Conservation (phyloP, 2,888 invertebrate genomes). For the Microctonus hyperodae region DNA sequence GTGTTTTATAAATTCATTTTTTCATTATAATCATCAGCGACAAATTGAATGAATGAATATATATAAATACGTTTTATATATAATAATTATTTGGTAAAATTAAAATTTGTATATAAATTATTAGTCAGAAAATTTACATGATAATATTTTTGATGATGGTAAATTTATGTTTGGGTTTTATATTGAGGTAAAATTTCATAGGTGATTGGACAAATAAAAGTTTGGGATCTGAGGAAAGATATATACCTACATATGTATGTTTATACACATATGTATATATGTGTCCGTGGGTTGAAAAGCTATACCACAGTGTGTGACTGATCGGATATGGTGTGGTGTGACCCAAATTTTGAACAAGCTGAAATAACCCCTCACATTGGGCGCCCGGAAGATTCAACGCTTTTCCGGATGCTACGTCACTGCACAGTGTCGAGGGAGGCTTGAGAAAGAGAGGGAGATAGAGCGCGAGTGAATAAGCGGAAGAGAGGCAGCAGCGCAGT, state of each 20-base stretch:
- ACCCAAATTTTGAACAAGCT: conserved; percentile 15
- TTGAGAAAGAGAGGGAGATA: conserved; percentile 38
- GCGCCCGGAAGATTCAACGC: conserved; percentile 44
- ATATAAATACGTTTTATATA: too few species aligned
- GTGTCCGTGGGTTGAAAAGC: background rate
- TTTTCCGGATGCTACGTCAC: conserved; percentile 61
- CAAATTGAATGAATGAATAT: too few species aligned
- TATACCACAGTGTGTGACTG: conserved; percentile 12
- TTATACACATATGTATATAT: background rate
- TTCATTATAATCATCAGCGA: too few species aligned
- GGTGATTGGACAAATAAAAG: background rate
- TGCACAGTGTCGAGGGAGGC: conserved; percentile 46
- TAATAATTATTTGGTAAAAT: too few species aligned
- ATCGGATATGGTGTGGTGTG: conserved; percentile 14
- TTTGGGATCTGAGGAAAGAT: background rate
- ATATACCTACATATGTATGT: background rate
- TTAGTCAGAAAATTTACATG: background rate
- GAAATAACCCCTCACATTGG: conserved; percentile 30
- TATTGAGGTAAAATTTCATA: background rate
- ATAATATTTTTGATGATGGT: background rate
- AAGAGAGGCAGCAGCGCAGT: conserved; percentile 17
- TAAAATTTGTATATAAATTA: too few species aligned
- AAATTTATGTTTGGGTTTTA: background rate
- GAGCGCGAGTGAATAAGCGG: conserved; percentile 17
- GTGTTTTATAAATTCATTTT: too few species aligned